Base-by-base conservation (phyloP, 2,113 vertebrate species). In the Oncorhynchus keta region DNA sequence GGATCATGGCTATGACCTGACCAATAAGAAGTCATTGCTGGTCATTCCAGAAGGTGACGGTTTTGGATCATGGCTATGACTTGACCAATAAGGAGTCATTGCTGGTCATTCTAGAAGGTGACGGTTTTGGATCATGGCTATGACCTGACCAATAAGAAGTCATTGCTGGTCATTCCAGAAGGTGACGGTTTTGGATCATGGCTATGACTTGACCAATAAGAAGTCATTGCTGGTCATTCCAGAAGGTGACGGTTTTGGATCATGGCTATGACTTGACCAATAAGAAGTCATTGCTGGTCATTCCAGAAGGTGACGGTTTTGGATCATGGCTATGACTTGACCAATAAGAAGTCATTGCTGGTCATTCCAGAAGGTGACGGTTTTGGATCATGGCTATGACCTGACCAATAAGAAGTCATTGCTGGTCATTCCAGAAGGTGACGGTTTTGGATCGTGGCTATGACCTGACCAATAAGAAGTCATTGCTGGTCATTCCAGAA, bases 11-110 rank as follows among this genome's bases (percentile, higher is more conserved):
- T 73, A 35, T 35, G 80, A 86, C 83, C 69, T 83, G 45, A 87
- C 83, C 81, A 61, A 75, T 76, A 77, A 74, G 85, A 86, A 76
- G 82, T 80, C 83, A 80, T 73, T 77, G 39, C 39, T 45, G 57
- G 61, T 84, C 70, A 75, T 74, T 76, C 86, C 74, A 81, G 59
- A 79, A 24, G 24, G 24, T 24, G 24, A 24, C 24, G 24, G 24
- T 24, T 24, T 24, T 24, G 24, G 24, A 76, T 79, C 28, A 66
- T 68, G 66, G 69, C 59, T 73, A 35, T 35, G 28, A 28, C 28
- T 24, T 24, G 24, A 24, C 24, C 24, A 24, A 24, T 24, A 24
- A 24, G 24, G 1, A 24, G 24, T 24, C 24, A 24, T 24, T 71
- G 24, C 24, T 79, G 57, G 61, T 84, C 69, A 75, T 74, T 76